A percentile compares a stretch with the other conserved stretches of the same genome.
phyloP scores from a whole-genome alignment of 2,113 vertebrate genomes.

The Bombycilla garrulus region DNA sequence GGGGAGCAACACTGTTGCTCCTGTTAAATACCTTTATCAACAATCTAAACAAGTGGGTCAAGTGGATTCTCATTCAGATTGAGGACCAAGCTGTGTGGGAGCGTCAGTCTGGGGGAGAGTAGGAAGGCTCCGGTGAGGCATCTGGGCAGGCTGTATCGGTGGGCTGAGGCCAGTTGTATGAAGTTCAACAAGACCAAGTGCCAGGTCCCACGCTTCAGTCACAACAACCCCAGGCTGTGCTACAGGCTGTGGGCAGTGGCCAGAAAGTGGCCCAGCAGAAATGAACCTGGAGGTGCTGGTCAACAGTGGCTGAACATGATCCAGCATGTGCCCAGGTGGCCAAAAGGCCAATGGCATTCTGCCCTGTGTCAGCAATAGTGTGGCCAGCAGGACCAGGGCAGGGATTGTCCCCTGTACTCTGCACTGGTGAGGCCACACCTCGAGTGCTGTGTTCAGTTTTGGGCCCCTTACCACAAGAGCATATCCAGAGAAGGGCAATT shows the following conservation, averaged over 20 bases:
- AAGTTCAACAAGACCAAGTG: background rate
- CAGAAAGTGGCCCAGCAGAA: background rate
- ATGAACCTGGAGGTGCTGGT: background rate
- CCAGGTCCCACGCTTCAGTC: background rate
- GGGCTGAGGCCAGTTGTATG: background rate
- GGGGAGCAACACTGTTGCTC: background rate
- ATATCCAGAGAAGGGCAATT: rapidly evolving
- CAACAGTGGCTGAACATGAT: rapidly evolving
- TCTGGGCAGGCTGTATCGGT: background rate
- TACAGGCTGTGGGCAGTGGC: background rate
- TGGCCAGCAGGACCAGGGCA: background rate
- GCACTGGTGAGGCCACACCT: background rate
- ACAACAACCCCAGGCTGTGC: background rate
- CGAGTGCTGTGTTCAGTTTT: background rate
- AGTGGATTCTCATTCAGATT: background rate
- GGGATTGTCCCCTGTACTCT: rapidly evolving
- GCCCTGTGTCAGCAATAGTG: background rate
- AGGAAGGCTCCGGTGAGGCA: background rate
- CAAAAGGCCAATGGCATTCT: background rate
- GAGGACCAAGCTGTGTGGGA: rapidly evolving
- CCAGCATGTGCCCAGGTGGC: rapidly evolving
- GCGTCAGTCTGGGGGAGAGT: background rate
- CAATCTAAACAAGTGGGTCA: background rate
- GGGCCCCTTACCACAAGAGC: rapidly evolving
- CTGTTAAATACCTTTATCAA: background rate